phyloP scores from a whole-genome alignment of 2,888 invertebrate species.

The Myopa testacea region DNA sequence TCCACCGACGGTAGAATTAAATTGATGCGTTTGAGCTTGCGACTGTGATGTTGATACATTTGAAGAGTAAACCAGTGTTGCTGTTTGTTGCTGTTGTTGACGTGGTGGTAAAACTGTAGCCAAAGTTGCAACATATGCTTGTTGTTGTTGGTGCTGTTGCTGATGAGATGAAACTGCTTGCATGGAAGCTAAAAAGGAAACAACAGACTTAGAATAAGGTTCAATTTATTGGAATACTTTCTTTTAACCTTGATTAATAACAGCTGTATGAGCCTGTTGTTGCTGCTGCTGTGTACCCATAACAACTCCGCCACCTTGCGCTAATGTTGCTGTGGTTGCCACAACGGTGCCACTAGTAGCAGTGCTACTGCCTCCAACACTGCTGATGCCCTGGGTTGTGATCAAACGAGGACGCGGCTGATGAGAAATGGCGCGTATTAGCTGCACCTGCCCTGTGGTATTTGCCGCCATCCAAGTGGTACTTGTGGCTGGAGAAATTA shows the following conservation, averaged over 20 bases:
- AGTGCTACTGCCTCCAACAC: slow-evolving; percentile 48
- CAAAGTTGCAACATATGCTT: slow-evolving; percentile 65
- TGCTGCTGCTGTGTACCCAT: slow-evolving; percentile 23
- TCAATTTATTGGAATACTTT: too few species aligned
- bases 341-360: slow-evolving; percentile 50
- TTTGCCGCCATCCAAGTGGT: slow-evolving; percentile 66
- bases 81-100: slow-evolving; percentile 56
- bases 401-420: slow-evolving; percentile 65
- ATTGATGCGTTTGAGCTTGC: slow-evolving; percentile 56
- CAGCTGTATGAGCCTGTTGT: slow-evolving; percentile 40
- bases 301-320: slow-evolving; percentile 34
- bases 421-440: slow-evolving; percentile 65
- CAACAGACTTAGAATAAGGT: background rate
- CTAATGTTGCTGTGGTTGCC: slow-evolving; percentile 50
- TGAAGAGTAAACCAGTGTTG: slow-evolving; percentile 66
- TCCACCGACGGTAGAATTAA: slow-evolving; percentile 58
- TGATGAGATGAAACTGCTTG: slow-evolving; percentile 54
- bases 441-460: slow-evolving; percentile 63
- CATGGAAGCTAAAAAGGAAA: slow-evolving; percentile 48
- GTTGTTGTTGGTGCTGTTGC: slow-evolving; percentile 52
- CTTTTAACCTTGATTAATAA: slow-evolving; percentile 27
- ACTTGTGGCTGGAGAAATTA: slow-evolving; percentile 64
- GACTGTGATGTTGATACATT: slow-evolving; percentile 59
- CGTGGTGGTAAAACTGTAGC: slow-evolving; percentile 64
- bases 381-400: slow-evolving; percentile 60